Evolutionary conservation across 2,113 vertebrate species (phyloP).

Genomic region (Ageneiosus marmoratus): DNA sequence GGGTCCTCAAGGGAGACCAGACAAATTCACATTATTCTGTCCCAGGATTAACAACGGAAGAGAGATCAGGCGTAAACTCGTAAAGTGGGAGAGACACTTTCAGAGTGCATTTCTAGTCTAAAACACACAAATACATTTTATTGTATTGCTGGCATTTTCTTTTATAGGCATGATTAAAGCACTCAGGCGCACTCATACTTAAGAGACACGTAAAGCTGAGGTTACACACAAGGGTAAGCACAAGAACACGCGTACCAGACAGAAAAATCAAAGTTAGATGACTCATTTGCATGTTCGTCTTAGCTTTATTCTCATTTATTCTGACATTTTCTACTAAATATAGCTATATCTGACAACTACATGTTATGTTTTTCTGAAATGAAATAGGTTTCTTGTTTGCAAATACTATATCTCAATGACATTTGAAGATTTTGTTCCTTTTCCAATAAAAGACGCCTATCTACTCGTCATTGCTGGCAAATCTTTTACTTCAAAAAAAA

Average conservation of each 20-base stretch:
- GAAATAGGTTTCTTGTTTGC: not conserved
- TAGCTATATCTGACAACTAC: not conserved
- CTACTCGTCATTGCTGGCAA: not conserved
- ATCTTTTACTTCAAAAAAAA: not conserved
- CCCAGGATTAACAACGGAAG: conserved; percentile 60
- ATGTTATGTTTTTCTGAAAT: not conserved
- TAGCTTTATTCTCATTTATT: not conserved
- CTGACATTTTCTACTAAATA: not conserved
- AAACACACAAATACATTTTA: conserved; percentile 39
- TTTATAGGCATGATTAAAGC: conserved; percentile 27
- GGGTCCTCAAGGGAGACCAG: conserved; percentile 62
- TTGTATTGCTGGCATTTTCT: conserved; percentile 17
- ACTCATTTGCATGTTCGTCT: not conserved
- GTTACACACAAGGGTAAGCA: not conserved
- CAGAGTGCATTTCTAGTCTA: not conserved
- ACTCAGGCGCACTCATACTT: conserved; percentile 14
- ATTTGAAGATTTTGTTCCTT: not conserved
- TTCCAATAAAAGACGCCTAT: not conserved
- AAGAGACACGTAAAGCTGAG: conserved; percentile 21
- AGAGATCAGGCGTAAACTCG: conserved; percentile 58
- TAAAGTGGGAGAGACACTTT: conserved; percentile 21
- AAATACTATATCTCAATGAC: not conserved
- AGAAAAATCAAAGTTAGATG: conserved; percentile 11
- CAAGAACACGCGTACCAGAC: not conserved
- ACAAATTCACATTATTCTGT: conserved; percentile 63